phyloP scores from a whole-genome alignment of 2,888 invertebrate species.

The Mythimna loreyi region DNA sequence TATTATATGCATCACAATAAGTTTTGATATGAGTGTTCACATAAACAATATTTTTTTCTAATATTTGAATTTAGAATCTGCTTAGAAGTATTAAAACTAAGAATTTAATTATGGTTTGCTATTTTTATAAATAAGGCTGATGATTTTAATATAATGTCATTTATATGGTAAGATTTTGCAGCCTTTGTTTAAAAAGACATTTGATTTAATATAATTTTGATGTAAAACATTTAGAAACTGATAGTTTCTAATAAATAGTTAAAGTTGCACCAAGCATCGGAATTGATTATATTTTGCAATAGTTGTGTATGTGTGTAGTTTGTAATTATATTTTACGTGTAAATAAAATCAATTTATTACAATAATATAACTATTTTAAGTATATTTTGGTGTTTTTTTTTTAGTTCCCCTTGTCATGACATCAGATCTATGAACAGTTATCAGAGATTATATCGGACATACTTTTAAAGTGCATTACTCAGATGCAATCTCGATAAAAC shows the following conservation, averaged over 20 bases:
- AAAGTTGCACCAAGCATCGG: slow-evolving; percentile 33
- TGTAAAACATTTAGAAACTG: slow-evolving; percentile 6
- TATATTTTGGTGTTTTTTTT: slow-evolving; percentile 58
- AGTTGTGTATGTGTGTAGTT: slow-evolving; percentile 62
- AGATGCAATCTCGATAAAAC: not conserved
- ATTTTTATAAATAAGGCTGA: too few relatives aligned
- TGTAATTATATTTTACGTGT: slow-evolving; percentile 75
- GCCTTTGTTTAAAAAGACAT: slow-evolving; percentile 4
- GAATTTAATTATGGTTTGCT: too few relatives aligned
- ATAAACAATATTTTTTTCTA: too few relatives aligned
- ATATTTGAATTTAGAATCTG: too few relatives aligned
- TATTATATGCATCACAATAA: too few relatives aligned
- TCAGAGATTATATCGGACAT: slow-evolving; percentile 7
- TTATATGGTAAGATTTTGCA: not conserved
- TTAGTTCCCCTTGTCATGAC: not conserved
- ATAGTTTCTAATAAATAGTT: slow-evolving; percentile 27
- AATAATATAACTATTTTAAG: slow-evolving; percentile 80
- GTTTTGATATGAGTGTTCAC: too few relatives aligned
- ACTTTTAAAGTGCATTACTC: not conserved
- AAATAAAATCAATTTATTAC: slow-evolving; percentile 87
- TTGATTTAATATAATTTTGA: slow-evolving; percentile 15
- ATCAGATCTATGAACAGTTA: not conserved
- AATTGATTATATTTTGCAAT: slow-evolving; percentile 65
- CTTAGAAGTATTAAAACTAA: too few relatives aligned
- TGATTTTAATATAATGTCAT: not conserved